A percentile compares a stretch with the other conserved stretches of the same genome.
These are phyloP conservation scores for Tryphoninae sp. DNA, from an alignment of 2,888 invertebrate genomes.

Conservation along the genomic window DNA sequence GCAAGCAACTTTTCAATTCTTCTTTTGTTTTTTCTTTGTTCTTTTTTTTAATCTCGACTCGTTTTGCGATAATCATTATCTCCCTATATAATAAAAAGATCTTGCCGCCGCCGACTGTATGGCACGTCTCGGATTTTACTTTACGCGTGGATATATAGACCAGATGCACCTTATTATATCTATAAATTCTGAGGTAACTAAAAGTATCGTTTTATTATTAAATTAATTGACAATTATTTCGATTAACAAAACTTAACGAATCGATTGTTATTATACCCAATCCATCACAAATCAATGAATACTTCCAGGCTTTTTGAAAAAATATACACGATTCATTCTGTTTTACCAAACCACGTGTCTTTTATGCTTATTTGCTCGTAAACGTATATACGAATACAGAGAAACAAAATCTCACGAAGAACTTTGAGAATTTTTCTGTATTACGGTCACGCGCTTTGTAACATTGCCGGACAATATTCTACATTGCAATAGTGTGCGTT, in stretches of 20 bases:
- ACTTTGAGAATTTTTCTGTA: constrained; percentile 41
- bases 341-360: too few relatives aligned
- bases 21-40: neutral
- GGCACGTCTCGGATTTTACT: too few relatives aligned
- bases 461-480: constrained; percentile 35
- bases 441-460: constrained; percentile 55
- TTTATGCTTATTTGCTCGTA: neutral
- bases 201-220: too few relatives aligned
- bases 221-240: too few relatives aligned
- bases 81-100: neutral
- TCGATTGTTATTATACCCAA: too few relatives aligned
- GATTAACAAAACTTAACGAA: too few relatives aligned
- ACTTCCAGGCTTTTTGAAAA: too few relatives aligned
- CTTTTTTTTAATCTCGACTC: constrained; percentile 8
- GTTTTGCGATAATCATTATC: constrained; percentile 13
- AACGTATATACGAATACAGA: neutral
- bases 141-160: too few relatives aligned
- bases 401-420: constrained; percentile 2
- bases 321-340: too few relatives aligned
- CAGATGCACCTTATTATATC: too few relatives aligned
- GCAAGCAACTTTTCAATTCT: constrained; percentile 30
- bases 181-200: too few relatives aligned
- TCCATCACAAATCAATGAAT: too few relatives aligned
- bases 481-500: constrained; percentile 12
- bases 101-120: neutral